Percentiles rank a stretch among this genome's conserved stretches.
Conservation (phyloP, 2,113 vertebrate genomes). For the Corythoichthys haematopterus region DNA sequence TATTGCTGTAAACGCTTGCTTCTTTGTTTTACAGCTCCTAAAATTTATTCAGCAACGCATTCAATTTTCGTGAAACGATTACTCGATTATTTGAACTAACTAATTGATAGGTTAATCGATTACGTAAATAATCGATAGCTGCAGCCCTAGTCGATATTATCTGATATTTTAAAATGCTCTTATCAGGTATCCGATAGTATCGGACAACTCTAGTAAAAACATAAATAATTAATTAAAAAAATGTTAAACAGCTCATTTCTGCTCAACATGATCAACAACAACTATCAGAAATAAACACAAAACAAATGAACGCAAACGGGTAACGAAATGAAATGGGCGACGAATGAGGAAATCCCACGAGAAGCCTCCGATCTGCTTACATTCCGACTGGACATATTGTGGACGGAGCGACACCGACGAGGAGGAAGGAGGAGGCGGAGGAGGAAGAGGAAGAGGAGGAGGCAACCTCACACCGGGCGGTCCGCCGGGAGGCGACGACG, state of each 20-base stretch:
- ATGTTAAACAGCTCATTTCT: too few species aligned
- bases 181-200: too few species aligned
- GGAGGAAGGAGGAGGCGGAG: constrained; percentile 55
- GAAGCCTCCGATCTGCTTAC: constrained; percentile 75
- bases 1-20: too few species aligned
- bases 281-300: too few species aligned
- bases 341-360: constrained; percentile 15
- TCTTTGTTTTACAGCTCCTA: too few species aligned
- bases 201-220: neutral
- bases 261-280: too few species aligned
- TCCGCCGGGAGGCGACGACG: constrained; percentile 82
- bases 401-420: constrained; percentile 79
- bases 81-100: too few species aligned
- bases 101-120: too few species aligned
- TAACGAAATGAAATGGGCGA: neutral
- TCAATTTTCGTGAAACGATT: too few species aligned
- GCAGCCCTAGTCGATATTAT: constrained; percentile 9
- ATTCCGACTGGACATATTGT: constrained; percentile 91
- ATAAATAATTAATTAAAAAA: neutral
- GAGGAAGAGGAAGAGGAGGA: constrained; percentile 72
- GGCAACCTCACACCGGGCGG: constrained; percentile 84
- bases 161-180: too few species aligned
- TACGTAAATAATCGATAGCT: constrained; percentile 3
- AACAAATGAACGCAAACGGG: neutral
- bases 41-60: too few species aligned